These are phyloP conservation scores for Dicrostonyx torquatus DNA, from an alignment of 2,797 vertebrate species.

Conservation along the genomic window DNA sequence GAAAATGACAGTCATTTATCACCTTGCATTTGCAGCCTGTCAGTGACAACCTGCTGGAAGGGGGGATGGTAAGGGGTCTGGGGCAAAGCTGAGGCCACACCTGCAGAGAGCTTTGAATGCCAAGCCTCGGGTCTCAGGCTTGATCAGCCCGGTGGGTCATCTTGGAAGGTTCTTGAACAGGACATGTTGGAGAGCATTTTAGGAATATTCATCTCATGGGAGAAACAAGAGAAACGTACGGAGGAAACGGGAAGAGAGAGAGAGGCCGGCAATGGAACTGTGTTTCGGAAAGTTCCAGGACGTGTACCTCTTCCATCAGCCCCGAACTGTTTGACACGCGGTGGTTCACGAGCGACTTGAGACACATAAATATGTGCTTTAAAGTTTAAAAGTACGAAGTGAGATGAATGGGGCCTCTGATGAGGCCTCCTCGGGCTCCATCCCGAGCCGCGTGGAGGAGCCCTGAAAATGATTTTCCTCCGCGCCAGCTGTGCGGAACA, in stretches of 20 bases:
- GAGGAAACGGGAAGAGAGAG: conserved; percentile 9
- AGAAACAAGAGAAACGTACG: too few species aligned
- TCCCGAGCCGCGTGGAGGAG: not conserved
- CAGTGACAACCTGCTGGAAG: not conserved
- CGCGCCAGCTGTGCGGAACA: conserved; percentile 63
- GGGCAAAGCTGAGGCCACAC: not conserved
- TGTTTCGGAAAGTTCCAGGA: conserved; percentile 73
- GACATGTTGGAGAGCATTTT: not conserved
- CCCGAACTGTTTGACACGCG: conserved; percentile 74
- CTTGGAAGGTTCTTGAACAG: conserved; percentile 7
- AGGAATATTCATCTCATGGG: conserved; percentile 32
- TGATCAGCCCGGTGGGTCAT: not conserved
- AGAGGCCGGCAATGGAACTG: conserved; percentile 51
- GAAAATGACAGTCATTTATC: not conserved
- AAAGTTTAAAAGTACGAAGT: conserved; percentile 77
- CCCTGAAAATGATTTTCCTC: conserved; percentile 51
- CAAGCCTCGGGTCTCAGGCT: not conserved
- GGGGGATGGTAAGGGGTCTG: not conserved
- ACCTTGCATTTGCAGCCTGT: not conserved
- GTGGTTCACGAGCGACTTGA: conserved; percentile 75
- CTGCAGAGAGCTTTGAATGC: not conserved
- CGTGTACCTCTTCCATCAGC: conserved; percentile 75
- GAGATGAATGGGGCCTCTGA: conserved; percentile 78
- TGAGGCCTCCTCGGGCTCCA: conserved; percentile 60
- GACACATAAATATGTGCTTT: conserved; percentile 80